A percentile compares a stretch with the other conserved stretches of the same genome.
Conservation (phyloP, 2,888 invertebrate species). For the Limulus polyphemus region DNA sequence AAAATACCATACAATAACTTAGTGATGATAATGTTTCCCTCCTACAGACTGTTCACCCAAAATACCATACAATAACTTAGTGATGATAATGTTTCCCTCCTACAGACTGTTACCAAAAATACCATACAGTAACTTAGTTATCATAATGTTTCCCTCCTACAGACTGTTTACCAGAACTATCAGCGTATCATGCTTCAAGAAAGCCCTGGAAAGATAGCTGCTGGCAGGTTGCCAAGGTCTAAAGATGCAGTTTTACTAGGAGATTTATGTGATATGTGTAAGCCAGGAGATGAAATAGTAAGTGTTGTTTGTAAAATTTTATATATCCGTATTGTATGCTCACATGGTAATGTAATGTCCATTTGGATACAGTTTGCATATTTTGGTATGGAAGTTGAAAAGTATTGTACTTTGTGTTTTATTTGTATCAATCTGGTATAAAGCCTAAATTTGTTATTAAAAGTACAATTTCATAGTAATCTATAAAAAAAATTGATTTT, state of each 20-base stretch:
- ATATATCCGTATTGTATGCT: not conserved
- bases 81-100: no score
- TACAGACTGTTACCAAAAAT: not conserved
- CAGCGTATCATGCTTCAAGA: constrained; percentile 96
- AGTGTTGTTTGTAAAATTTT: constrained; percentile 21
- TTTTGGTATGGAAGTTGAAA: no score
- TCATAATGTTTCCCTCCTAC: constrained; percentile 32
- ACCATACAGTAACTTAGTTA: not conserved
- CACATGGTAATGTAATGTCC: not conserved
- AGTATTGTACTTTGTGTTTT: no score
- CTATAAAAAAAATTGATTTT: no score
- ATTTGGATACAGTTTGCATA: no score
- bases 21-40: constrained; percentile 1
- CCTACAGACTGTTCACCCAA: constrained; percentile 79
- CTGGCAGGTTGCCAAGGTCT: constrained; percentile 90
- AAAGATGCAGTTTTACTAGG: constrained; percentile 88
- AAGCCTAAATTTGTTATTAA: no score
- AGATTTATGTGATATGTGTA: constrained; percentile 91
- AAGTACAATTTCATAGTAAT: no score
- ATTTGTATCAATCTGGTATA: no score
- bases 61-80: no score
- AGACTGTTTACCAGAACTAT: constrained; percentile 96
- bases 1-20: not conserved
- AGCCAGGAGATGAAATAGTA: constrained; percentile 95
- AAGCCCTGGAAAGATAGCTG: constrained; percentile 92